These are phyloP conservation scores for Megalopta genalis DNA, from an alignment of 1,140 invertebrate species.

Conservation along the genomic window DNA sequence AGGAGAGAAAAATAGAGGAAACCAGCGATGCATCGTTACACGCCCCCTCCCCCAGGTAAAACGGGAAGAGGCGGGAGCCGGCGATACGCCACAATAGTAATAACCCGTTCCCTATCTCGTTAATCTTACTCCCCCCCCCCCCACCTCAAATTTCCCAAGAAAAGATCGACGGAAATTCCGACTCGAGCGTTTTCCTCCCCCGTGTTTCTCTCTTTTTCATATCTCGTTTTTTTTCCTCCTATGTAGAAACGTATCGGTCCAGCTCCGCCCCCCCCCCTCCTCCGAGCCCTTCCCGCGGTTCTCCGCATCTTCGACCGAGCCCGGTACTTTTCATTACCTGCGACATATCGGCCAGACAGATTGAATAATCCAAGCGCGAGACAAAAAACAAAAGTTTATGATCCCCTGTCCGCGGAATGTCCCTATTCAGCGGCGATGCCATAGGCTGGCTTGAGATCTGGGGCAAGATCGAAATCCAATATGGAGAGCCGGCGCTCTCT, in stretches of 20 bases:
- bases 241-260: background rate
- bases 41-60: background rate
- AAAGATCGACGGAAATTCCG: background rate
- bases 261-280: background rate
- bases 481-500: slow-evolving; percentile 6
- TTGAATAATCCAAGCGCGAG: slow-evolving; percentile 30
- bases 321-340: slow-evolving; percentile 24
- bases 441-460: slow-evolving; percentile 15
- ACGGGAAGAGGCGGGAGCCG: background rate
- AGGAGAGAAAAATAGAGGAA: background rate
- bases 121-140: background rate
- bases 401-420: slow-evolving; percentile 22
- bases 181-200: background rate
- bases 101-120: slow-evolving; percentile 8
- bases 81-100: background rate
- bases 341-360: slow-evolving; percentile 26
- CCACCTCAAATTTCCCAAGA: background rate
- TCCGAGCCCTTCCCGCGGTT: background rate
- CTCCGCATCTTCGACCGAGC: background rate
- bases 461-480: slow-evolving; percentile 52
- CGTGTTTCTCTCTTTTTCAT: background rate
- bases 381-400: slow-evolving; percentile 56
- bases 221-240: too few relatives aligned
- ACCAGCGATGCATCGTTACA: slow-evolving; percentile 10
- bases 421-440: slow-evolving; percentile 23